phyloP scores from a whole-genome alignment of 2,797 vertebrate genomes.

The Urosaurus nigricauda region DNA sequence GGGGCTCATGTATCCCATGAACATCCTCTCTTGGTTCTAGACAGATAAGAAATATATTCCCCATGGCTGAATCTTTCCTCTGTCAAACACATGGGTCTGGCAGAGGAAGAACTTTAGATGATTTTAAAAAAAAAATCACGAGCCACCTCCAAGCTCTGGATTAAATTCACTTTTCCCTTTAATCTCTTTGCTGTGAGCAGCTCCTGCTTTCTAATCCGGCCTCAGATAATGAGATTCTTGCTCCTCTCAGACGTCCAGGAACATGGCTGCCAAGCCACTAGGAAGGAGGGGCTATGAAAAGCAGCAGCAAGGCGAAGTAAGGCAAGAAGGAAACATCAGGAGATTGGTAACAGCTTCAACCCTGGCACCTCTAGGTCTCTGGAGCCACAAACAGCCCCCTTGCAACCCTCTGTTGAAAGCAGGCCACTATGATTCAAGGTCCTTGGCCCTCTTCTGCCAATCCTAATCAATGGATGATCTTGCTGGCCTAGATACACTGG shows the following conservation, averaged over 20 bases:
- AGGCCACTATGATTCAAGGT: background rate
- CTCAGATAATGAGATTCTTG: constrained; percentile 28
- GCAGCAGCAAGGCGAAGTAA: background rate
- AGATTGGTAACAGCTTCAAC: background rate
- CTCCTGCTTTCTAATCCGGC: constrained; percentile 6
- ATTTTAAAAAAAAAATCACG: background rate
- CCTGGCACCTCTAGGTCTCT: background rate
- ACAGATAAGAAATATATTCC: background rate
- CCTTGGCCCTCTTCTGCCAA: background rate
- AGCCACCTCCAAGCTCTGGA: background rate
- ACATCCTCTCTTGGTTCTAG: background rate
- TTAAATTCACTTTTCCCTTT: constrained; percentile 27
- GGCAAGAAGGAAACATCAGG: background rate
- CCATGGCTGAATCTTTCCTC: background rate
- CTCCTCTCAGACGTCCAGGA: background rate
- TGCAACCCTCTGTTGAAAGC: background rate
- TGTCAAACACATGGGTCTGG: background rate
- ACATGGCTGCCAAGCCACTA: background rate
- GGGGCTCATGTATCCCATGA: background rate
- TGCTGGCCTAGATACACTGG: background rate
- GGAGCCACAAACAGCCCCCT: background rate
- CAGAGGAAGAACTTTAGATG: background rate
- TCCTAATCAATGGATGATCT: background rate
- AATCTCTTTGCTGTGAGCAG: constrained; percentile 18
- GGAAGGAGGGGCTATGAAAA: background rate